Evolutionary conservation across 2,797 vertebrate species (phyloP).

Genomic region (Enteromius unitaeniatus): DNA sequence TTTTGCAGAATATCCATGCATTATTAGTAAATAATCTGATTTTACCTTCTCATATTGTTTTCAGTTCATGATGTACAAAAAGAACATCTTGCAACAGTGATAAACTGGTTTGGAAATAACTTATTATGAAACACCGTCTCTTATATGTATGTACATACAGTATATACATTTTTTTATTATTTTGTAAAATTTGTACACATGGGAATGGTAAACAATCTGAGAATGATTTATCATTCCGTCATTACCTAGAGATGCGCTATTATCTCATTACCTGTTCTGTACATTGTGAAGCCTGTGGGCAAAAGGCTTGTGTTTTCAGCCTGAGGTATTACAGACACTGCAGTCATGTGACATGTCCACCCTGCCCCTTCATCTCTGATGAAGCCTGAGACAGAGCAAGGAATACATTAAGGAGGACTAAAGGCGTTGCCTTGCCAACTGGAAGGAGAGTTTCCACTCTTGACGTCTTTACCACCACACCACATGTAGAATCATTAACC

Average conservation of each 20-base stretch:
- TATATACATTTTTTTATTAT: not conserved
- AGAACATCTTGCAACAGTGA: not conserved
- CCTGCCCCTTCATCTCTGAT: slow-evolving; percentile 61
- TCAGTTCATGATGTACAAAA: not conserved
- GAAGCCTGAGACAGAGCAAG: slow-evolving; percentile 54
- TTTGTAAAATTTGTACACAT: not conserved
- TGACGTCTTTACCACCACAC: slow-evolving; percentile 27
- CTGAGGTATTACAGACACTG: slow-evolving; percentile 34
- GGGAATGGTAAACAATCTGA: not conserved
- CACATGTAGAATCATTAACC: slow-evolving; percentile 49
- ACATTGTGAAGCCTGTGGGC: slow-evolving; percentile 8
- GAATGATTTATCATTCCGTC: not conserved
- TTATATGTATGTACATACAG: too few relatives aligned
- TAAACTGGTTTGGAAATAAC: not conserved
- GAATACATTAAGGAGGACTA: slow-evolving; percentile 60
- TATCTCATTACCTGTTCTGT: not conserved
- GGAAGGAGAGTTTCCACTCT: slow-evolving; percentile 55
- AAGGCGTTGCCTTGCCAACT: slow-evolving; percentile 64
- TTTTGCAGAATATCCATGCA: not conserved
- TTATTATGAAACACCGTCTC: not conserved
- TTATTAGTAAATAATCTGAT: not conserved
- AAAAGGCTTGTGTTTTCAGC: slow-evolving; percentile 16
- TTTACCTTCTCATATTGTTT: not conserved
- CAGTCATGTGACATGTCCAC: slow-evolving; percentile 52
- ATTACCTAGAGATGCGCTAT: slow-evolving; percentile 1